These are phyloP conservation scores for Coregonus ussuriensis DNA, from an alignment of 2,797 vertebrate genomes.

Conservation along the genomic window DNA sequence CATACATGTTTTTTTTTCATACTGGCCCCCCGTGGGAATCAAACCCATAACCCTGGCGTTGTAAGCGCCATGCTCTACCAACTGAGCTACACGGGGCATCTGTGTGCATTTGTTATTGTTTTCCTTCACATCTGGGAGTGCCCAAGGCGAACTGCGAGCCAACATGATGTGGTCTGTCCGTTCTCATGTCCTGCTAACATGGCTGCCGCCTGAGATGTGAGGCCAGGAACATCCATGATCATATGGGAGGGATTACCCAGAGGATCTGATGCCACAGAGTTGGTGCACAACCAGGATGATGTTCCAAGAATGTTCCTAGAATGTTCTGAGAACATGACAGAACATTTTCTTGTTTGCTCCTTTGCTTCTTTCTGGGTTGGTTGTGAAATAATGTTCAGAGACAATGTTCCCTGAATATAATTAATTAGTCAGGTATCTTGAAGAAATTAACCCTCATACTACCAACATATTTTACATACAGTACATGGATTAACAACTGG, in stretches of 20 bases:
- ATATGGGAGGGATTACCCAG: slow-evolving; percentile 38
- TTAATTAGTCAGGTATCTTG: neutral
- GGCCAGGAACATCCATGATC: slow-evolving; percentile 19
- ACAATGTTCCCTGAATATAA: neutral
- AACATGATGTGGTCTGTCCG: slow-evolving; percentile 27
- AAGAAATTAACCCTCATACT: neutral
- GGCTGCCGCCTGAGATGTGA: slow-evolving; percentile 14
- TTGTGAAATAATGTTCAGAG: neutral
- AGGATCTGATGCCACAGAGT: slow-evolving; percentile 10
- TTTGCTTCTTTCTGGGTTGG: slow-evolving; percentile 12
- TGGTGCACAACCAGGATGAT: slow-evolving; percentile 22
- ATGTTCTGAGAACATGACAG: neutral
- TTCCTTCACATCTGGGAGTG: slow-evolving; percentile 59
- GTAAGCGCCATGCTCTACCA: too few relatives aligned
- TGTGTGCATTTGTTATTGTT: slow-evolving; percentile 48
- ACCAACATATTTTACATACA: too few relatives aligned
- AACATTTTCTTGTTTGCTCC: neutral
- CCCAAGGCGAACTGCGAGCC: slow-evolving; percentile 46
- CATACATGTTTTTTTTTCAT: too few relatives aligned
- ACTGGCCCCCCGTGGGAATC: too few relatives aligned
- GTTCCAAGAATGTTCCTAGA: slow-evolving; percentile 28
- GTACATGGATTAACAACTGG: too few relatives aligned
- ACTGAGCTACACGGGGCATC: slow-evolving; percentile 27
- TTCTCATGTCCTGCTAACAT: slow-evolving; percentile 40
- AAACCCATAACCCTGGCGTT: too few relatives aligned